phyloP scores from a whole-genome alignment of 2,797 vertebrate genomes.

The Geotrypetes seraphini region DNA sequence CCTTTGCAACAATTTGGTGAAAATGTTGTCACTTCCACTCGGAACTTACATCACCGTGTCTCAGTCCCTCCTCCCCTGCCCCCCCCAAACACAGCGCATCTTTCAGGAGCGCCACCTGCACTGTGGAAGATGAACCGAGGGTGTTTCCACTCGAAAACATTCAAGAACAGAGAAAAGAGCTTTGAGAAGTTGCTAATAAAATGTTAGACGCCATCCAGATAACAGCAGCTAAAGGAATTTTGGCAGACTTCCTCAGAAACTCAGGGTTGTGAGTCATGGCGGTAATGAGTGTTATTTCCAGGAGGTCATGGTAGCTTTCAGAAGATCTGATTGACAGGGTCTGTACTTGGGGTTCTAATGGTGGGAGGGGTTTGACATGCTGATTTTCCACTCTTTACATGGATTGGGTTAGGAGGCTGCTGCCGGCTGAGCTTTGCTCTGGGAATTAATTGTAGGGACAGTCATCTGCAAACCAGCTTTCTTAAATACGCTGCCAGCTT shows the following conservation, averaged over 20 bases:
- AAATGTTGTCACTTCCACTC: too few relatives aligned
- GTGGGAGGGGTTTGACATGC: neutral
- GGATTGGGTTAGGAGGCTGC: accelerated
- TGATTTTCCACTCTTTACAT: neutral
- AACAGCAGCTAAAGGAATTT: neutral
- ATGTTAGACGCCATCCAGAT: neutral
- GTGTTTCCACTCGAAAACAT: too few relatives aligned
- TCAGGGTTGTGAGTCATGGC: neutral
- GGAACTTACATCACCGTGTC: too few relatives aligned
- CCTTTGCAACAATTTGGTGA: too few relatives aligned
- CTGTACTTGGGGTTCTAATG: accelerated
- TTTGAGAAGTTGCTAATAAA: neutral
- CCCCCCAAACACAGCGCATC: too few relatives aligned
- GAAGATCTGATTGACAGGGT: neutral
- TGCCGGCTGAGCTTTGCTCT: neutral
- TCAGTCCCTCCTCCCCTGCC: too few relatives aligned
- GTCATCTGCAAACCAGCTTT: neutral
- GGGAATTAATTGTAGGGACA: accelerated
- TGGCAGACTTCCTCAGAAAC: neutral
- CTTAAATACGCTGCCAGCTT: neutral
- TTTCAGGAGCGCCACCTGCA: too few relatives aligned
- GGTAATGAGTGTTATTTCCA: neutral
- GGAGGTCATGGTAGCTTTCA: neutral
- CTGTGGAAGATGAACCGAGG: too few relatives aligned
- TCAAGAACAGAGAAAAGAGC: neutral